Conservation (phyloP, 2,888 invertebrate species). For the Caradrina clavipalpis region DNA sequence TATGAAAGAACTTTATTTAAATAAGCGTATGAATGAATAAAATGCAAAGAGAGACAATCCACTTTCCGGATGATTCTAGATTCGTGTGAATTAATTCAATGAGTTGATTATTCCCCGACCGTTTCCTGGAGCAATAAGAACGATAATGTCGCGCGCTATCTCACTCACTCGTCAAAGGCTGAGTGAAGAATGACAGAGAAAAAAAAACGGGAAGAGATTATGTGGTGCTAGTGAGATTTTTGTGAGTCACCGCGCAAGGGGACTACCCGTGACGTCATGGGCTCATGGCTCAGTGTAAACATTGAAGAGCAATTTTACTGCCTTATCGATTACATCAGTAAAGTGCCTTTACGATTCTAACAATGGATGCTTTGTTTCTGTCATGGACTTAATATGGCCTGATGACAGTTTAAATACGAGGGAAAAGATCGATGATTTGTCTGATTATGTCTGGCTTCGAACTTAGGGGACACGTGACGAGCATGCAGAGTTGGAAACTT, state of each 20-base stretch:
- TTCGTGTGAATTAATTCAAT: conserved; percentile 73
- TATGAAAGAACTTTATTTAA: conserved; percentile 43
- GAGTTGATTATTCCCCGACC: conserved; percentile 73
- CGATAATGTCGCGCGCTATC: conserved; percentile 57
- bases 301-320: conserved; percentile 66
- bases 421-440: conserved; percentile 34
- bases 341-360: conserved; percentile 58
- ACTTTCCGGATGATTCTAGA: conserved; percentile 64
- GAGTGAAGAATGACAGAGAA: conserved; percentile 28
- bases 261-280: conserved; percentile 77
- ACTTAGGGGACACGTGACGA: conserved; percentile 11
- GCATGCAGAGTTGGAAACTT: conserved; percentile 2
- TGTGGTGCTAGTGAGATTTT: conserved; percentile 67
- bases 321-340: conserved; percentile 66
- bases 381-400: conserved; percentile 44
- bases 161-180: conserved; percentile 42
- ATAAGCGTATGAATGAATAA: conserved; percentile 56
- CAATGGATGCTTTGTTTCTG: conserved; percentile 63
- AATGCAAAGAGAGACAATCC: conserved; percentile 57
- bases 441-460: conserved; percentile 16
- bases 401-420: conserved; percentile 43
- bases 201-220: conserved; percentile 54
- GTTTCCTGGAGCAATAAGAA: conserved; percentile 65
- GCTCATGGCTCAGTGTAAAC: conserved; percentile 62
- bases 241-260: conserved; percentile 72